Conservation (phyloP, 2,113 vertebrate species). For the Aplodontia rufa region DNA sequence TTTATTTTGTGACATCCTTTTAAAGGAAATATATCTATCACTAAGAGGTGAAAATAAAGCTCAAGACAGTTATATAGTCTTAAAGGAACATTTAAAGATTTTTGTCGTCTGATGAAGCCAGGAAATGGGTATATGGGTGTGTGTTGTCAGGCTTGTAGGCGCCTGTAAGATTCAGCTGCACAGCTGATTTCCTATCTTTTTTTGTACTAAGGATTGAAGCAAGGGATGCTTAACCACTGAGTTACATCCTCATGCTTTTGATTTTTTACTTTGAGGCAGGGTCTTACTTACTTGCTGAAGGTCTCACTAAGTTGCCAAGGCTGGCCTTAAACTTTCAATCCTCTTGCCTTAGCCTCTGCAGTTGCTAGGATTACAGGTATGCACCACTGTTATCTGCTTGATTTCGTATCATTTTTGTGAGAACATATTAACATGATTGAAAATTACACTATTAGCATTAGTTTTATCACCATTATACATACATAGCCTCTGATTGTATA, state of each 20-base stretch:
- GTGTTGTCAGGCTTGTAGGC: background rate
- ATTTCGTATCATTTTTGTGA: background rate
- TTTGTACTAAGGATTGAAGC: too few relatives aligned
- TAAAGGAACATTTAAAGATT: conserved; percentile 2
- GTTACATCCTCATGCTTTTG: too few relatives aligned
- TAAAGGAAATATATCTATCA: background rate
- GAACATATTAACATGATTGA: background rate
- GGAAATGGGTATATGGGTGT: background rate
- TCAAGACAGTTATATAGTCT: background rate
- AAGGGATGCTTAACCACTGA: too few relatives aligned
- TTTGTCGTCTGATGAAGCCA: background rate
- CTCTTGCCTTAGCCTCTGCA: too few relatives aligned
- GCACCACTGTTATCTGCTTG: background rate
- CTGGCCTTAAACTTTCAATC: too few relatives aligned
- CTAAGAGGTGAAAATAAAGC: conserved; percentile 16
- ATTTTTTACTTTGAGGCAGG: too few relatives aligned
- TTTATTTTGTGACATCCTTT: background rate
- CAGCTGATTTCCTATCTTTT: background rate
- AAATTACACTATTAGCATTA: background rate
- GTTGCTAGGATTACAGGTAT: too few relatives aligned
- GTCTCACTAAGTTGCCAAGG: too few relatives aligned
- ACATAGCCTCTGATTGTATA: background rate
- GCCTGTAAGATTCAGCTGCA: background rate
- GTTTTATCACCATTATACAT: background rate
- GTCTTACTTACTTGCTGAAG: too few relatives aligned